Percentiles rank a stretch among this genome's conserved stretches.
phyloP scores from a whole-genome alignment of 2,888 invertebrate species.

The Monoplex corrugatus region DNA sequence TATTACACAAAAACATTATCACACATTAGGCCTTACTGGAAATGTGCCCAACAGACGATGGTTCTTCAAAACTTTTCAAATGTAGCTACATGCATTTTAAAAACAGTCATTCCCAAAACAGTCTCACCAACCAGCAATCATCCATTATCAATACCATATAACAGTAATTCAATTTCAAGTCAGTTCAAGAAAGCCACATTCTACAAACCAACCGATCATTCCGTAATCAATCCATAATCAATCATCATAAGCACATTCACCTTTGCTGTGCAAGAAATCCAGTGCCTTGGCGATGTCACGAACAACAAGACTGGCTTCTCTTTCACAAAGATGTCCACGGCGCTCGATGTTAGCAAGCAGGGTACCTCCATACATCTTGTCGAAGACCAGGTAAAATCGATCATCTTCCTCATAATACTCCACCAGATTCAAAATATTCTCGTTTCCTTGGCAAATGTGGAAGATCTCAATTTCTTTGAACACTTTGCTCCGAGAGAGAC shows the following conservation, averaged over 20 bases:
- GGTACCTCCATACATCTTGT: conserved; percentile 97
- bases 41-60: too few species aligned
- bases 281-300: conserved; percentile 96
- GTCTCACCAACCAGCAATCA: too few species aligned
- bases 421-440: conserved; percentile 97
- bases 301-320: conserved; percentile 96
- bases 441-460: conserved; percentile 98
- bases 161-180: too few species aligned
- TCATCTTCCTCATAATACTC: conserved; percentile 95
- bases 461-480: conserved; percentile 99
- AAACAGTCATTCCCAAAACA: too few species aligned
- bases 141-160: too few species aligned
- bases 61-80: too few species aligned
- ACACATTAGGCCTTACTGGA: too few species aligned
- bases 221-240: too few species aligned
- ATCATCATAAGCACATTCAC: conserved; percentile 65
- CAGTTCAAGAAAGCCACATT: too few species aligned
- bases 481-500: conserved; percentile 95
- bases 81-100: too few species aligned
- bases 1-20: too few species aligned
- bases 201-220: too few species aligned
- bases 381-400: conserved; percentile 96
- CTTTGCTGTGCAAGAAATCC: conserved; percentile 96
- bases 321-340: conserved; percentile 95
- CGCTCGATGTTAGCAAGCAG: conserved; percentile 96